Evolutionary conservation across 2,888 invertebrate genomes (phyloP).

Genomic region (Anodontia alba): DNA sequence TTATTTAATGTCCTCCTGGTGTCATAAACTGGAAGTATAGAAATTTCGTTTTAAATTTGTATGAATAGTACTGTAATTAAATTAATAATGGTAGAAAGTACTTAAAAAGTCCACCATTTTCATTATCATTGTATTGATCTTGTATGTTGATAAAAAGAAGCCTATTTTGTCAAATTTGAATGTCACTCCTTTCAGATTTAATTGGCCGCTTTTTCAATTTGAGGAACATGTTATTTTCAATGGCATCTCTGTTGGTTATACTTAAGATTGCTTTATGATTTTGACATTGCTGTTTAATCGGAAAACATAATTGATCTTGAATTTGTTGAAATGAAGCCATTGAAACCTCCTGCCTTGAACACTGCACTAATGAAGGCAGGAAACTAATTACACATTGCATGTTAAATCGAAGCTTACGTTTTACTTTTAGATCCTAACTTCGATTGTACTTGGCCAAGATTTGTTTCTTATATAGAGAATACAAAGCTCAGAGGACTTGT

Average conservation of each 20-base stretch:
- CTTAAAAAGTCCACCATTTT: slow-evolving; percentile 1
- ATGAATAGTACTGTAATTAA: not conserved
- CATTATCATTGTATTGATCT: slow-evolving; percentile 6
- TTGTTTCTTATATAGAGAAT: too few species aligned
- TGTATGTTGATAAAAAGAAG: slow-evolving; percentile 1
- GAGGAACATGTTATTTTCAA: not conserved
- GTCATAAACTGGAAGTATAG: not conserved
- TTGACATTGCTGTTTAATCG: not conserved
- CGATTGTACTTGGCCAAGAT: too few species aligned
- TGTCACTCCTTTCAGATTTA: slow-evolving; percentile 7
- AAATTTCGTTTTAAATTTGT: not conserved
- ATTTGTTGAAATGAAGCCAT: not conserved
- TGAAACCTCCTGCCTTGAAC: not conserved
- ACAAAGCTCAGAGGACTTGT: too few species aligned
- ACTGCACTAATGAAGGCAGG: not conserved
- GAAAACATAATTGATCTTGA: not conserved
- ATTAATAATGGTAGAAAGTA: slow-evolving; percentile 10
- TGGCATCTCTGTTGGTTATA: not conserved
- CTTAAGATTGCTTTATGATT: not conserved
- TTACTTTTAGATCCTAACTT: too few species aligned
- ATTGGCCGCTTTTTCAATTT: not conserved
- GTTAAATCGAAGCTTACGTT: not conserved
- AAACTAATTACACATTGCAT: not conserved
- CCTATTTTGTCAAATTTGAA: slow-evolving; percentile 5
- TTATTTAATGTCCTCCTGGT: too few species aligned